Evolutionary conservation across 1,140 invertebrate genomes (phyloP).

Genomic region (Aleiodes sp.): DNA sequence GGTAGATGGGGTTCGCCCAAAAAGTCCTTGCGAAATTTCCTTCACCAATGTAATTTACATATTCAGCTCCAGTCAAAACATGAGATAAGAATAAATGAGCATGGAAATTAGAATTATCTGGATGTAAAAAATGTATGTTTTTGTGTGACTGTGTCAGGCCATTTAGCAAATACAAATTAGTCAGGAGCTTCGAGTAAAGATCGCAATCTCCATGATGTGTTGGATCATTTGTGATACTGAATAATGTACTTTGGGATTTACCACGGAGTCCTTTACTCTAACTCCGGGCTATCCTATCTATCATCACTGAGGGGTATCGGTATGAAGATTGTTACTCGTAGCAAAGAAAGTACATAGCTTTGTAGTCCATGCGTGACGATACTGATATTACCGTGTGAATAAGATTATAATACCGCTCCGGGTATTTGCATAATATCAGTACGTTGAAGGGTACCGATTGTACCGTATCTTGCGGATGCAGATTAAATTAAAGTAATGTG

Average conservation of each 20-base stretch:
- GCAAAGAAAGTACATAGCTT: background rate
- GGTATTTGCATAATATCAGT: slow-evolving; percentile 10
- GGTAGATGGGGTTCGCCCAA: background rate
- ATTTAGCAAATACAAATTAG: slow-evolving; percentile 42
- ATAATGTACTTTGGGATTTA: slow-evolving; percentile 6
- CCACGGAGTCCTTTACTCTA: background rate
- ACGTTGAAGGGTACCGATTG: slow-evolving; percentile 6
- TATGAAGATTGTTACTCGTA: slow-evolving; percentile 11
- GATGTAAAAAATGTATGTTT: slow-evolving; percentile 18
- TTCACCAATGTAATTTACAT: background rate
- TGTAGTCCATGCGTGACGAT: slow-evolving; percentile 5
- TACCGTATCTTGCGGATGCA: background rate
- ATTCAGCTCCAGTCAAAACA: background rate
- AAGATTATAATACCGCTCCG: slow-evolving; percentile 11
- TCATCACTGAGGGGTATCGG: background rate
- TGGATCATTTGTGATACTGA: slow-evolving; percentile 36
- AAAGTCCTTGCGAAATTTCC: slow-evolving; percentile 25
- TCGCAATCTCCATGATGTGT: slow-evolving; percentile 29
- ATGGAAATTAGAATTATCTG: background rate
- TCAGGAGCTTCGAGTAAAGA: slow-evolving; percentile 26
- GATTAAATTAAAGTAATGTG: slow-evolving; percentile 15
- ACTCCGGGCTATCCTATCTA: background rate
- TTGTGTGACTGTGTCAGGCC: slow-evolving; percentile 17
- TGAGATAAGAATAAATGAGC: slow-evolving; percentile 9
- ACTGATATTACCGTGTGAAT: slow-evolving; percentile 17